These are phyloP conservation scores for Dipus sagitta DNA, from an alignment of 2,797 vertebrate genomes.

Conservation along the genomic window DNA sequence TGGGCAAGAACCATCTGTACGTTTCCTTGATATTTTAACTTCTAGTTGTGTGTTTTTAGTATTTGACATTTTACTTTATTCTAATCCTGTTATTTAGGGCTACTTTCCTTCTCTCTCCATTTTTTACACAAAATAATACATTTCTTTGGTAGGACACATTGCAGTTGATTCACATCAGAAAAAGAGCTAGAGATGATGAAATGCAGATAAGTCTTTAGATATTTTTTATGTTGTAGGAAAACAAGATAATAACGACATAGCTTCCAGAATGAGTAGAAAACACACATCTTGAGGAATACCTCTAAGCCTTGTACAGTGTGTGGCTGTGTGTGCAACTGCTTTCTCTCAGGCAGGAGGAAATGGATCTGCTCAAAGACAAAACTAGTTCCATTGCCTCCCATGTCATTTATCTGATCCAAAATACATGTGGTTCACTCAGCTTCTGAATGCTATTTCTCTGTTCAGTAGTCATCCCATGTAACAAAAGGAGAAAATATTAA, in stretches of 20 bases:
- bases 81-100: background rate
- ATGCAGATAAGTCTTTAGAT: background rate
- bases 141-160: background rate
- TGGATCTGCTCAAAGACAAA: slow-evolving; percentile 43
- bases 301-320: slow-evolving; percentile 40
- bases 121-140: background rate
- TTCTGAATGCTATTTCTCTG: background rate
- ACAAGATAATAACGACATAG: slow-evolving; percentile 28
- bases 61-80: background rate
- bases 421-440: background rate
- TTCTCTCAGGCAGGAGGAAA: slow-evolving; percentile 63
- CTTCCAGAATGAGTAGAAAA: background rate
- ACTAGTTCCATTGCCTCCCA: slow-evolving; percentile 34
- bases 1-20: background rate
- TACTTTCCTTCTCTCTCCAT: background rate
- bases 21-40: background rate
- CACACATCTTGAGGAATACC: background rate
- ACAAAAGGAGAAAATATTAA: slow-evolving; percentile 67
- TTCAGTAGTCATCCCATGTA: background rate
- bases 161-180: background rate
- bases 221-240: slow-evolving; percentile 45
- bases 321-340: slow-evolving; percentile 19
- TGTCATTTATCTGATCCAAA: slow-evolving; percentile 37
- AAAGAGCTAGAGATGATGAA: slow-evolving; percentile 45
- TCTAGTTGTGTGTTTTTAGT: background rate